A percentile compares a stretch with the other conserved stretches of the same genome.
Conservation (phyloP, 2,113 vertebrate species). For the Nothoprocta pentlandii region DNA sequence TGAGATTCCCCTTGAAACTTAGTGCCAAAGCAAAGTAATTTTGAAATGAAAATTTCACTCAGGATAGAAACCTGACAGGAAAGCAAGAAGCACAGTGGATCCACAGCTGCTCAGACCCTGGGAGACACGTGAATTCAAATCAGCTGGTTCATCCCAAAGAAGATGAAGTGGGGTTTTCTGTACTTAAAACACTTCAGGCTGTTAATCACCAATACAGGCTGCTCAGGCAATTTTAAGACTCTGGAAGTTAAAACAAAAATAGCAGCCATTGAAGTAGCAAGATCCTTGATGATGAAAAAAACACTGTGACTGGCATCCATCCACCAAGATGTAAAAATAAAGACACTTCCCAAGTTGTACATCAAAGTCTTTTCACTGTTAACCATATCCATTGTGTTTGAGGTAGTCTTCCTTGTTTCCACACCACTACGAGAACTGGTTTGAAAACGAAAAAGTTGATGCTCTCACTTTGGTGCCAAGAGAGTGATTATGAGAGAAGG, state of each 20-base stretch:
- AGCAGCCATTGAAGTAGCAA: not conserved
- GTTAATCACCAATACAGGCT: slow-evolving; percentile 4
- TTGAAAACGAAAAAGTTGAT: not conserved
- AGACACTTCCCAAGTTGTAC: not conserved
- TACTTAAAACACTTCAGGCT: not conserved
- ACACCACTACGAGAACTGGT: not conserved
- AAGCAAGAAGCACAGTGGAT: not conserved
- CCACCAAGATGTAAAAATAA: not conserved
- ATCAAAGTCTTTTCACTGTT: not conserved
- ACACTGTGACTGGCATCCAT: not conserved
- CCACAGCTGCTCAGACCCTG: not conserved
- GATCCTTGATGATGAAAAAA: slow-evolving; percentile 29
- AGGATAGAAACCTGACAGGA: not conserved
- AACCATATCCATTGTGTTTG: not conserved
- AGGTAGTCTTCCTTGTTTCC: not conserved
- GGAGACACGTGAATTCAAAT: not conserved
- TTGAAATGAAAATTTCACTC: not conserved
- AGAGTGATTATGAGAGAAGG: not conserved
- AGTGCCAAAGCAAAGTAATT: not conserved
- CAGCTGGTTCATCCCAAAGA: not conserved
- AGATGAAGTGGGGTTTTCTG: not conserved
- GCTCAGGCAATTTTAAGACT: not conserved
- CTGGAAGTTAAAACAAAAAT: not conserved
- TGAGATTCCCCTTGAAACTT: not conserved
- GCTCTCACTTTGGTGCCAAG: not conserved